Evolutionary conservation across 2,888 invertebrate genomes (phyloP).

Genomic region (Conistra vaccinii): DNA sequence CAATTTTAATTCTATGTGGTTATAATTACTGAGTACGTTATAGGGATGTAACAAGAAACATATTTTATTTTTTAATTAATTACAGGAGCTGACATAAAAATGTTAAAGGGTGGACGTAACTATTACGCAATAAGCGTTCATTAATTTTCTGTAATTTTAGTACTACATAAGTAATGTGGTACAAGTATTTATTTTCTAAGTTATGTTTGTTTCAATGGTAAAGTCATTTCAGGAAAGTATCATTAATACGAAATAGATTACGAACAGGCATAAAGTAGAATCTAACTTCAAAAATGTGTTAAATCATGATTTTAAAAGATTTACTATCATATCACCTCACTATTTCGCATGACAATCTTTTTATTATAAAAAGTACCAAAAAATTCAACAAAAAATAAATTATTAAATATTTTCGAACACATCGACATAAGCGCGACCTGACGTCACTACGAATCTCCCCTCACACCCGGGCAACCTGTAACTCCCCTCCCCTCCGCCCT

Average conservation of each 20-base stretch:
- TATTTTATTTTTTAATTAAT: background rate
- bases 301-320: background rate
- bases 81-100: background rate
- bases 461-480: slow-evolving; percentile 86
- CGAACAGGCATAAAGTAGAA: background rate
- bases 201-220: background rate
- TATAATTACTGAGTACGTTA: background rate
- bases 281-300: background rate
- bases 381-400: slow-evolving; percentile 3
- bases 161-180: background rate
- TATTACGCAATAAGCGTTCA: too few relatives aligned
- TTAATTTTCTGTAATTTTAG: background rate
- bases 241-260: background rate
- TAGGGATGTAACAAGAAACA: background rate
- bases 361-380: background rate
- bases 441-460: slow-evolving; percentile 79
- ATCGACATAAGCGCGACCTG: slow-evolving; percentile 66
- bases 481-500: slow-evolving; percentile 83
- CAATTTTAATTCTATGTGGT: background rate
- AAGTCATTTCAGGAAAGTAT: background rate
- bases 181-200: background rate
- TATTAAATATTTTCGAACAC: slow-evolving; percentile 24
- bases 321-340: background rate
- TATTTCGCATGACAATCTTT: background rate
- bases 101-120: rapidly evolving